Base-by-base conservation (phyloP, 1,140 invertebrate species). In the Panulirus ornatus region DNA sequence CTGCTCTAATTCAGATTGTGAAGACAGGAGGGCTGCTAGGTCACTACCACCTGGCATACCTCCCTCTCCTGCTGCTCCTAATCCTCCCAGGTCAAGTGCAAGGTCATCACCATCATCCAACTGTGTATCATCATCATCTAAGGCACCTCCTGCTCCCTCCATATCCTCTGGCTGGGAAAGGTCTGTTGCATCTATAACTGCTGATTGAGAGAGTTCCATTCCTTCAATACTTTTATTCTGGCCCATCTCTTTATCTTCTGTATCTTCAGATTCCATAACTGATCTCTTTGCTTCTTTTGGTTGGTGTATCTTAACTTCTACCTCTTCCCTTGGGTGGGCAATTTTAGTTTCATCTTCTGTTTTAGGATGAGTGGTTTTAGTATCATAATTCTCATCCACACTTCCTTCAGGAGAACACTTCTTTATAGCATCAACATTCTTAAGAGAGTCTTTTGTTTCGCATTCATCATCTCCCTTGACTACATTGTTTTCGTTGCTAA, bases 1-100 rank as follows among this genome's bases (percentile, higher is more conserved):
- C 36, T 92, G 91, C 78, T 92, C 90, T 0, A 92, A 47, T 38
- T 87, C 91, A 34, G 84, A 66, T 27, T 91, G 87, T 27, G 91
- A 88, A n/a, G 83, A 88, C 2, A 92, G 92, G 51, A 93, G 91
- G n/a, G 92, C 92, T 93, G 36, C 93, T 86, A 91, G 93, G 92
- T 42, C 93, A 93, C 76, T 93, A 94, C 88, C 73, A 36, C 51
- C 84, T 94, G 94, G 82, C 94, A 94, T 92, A 94, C 94, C 19
- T 94, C 92, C 92, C 94, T 94, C 91, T 94, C 94, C 94, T 94
- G 94, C 58, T 94, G 92, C 92, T 94, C 94, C 3, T 93, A 93
- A 92, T 94, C 94, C 9, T 94, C 71, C 81, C 30, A 73, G 73
- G 44, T 66, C 90, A 51, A 88, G 88, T 2, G 87, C 78, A 16